Evolutionary conservation across 2,113 vertebrate genomes (phyloP).

Genomic region (Seriola quinqueradiata): DNA sequence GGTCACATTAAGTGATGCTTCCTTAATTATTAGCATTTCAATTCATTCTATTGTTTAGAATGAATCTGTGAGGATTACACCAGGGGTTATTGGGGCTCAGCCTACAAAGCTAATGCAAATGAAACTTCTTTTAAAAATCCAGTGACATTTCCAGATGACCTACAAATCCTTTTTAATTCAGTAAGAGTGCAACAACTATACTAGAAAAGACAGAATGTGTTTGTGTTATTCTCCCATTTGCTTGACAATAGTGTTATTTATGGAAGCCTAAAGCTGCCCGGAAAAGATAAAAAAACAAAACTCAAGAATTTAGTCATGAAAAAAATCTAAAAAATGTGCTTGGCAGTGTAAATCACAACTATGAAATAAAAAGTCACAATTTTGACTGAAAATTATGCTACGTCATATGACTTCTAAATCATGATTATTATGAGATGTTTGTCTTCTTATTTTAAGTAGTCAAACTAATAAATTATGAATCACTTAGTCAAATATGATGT

Average conservation of each 20-base stretch:
- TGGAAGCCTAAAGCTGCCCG: not conserved
- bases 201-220: not conserved
- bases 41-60: slow-evolving; percentile 66
- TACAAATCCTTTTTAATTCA: slow-evolving; percentile 46
- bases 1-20: slow-evolving; percentile 47
- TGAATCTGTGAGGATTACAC: slow-evolving; percentile 53
- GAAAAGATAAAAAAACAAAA: not conserved
- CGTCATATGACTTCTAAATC: too few species aligned
- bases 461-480: not conserved
- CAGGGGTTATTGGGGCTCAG: slow-evolving; percentile 36
- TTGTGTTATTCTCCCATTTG: not conserved
- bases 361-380: not conserved
- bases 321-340: not conserved
- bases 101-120: slow-evolving; percentile 42
- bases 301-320: not conserved
- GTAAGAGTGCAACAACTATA: not conserved
- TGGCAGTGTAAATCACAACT: not conserved
- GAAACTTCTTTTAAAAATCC: slow-evolving; percentile 38
- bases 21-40: slow-evolving; percentile 72
- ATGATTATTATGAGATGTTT: not conserved
- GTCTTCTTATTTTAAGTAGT: too few species aligned
- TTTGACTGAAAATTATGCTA: not conserved
- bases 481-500: not conserved
- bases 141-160: slow-evolving; percentile 40
- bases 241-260: not conserved